Base-by-base conservation (phyloP, 2,888 invertebrate species). In the Erynnis tages region DNA sequence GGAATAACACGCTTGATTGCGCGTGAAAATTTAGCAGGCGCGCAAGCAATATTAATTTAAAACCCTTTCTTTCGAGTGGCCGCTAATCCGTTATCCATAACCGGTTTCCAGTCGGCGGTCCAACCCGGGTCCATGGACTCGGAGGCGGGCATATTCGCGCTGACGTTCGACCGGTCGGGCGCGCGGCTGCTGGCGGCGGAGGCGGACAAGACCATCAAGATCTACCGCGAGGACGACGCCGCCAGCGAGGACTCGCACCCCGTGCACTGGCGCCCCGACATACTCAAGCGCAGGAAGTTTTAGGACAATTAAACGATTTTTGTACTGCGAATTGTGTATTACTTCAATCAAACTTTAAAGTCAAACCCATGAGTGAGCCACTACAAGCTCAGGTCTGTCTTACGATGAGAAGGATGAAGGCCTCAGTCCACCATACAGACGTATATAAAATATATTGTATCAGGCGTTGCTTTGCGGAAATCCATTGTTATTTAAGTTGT, bases 71-170 rank as follows among this genome's bases (percentile, higher is more conserved):
- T n/a, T n/a, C n/a, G n/a, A n/a, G n/a, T n/a, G n/a, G n/a, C n/a
- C n/a, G n/a, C n/a, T n/a, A n/a, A n/a, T n/a, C n/a, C n/a, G n/a
- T n/a, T n/a, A n/a, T n/a, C n/a, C n/a, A n/a, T n/a, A n/a, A n/a
- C n/a, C n/a, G n/a, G n/a, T n/a, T n/a, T n/a, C n/a, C 91, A 95
- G 92, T 94, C 98, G 2, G 96, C 97, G 1, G 98, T 97, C 0
- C 99, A 99, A 77, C 98, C 99, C 0, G 99, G 99, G 8, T 99
- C 99, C 0, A 99, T 99, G 94, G 99, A 99, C 83, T 98, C 98
- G 10, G 99, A 99, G 82, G 97, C 98, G 11, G 99, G 99, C 32
- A 95, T 99, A 59, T 99, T 98, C 89, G 94, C 98, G 46, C 95
- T 98, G 92, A 94, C 93, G 0, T 99, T 96, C 81, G 99, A 99